Evolutionary conservation across 2,113 vertebrate species (phyloP).

Genomic region (Forbesichthys papilliferus): DNA sequence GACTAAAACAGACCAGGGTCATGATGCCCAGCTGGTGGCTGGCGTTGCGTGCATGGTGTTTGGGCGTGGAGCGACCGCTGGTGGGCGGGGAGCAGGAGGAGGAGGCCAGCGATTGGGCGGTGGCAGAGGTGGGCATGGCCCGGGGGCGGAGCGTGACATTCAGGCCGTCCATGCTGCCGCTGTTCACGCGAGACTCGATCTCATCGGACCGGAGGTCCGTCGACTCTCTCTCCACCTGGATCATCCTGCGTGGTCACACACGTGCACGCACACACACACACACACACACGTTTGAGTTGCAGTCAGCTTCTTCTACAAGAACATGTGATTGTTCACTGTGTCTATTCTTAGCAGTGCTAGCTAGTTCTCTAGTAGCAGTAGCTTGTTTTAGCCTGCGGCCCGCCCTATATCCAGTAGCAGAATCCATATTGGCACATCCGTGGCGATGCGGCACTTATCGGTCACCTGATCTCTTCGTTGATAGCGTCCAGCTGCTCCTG

Average conservation of each 20-base stretch:
- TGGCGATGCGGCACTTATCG: slow-evolving; percentile 20
- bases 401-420: slow-evolving; percentile 10
- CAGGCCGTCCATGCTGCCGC: slow-evolving; percentile 93
- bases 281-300: background rate
- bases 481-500: slow-evolving; percentile 97
- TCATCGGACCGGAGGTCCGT: slow-evolving; percentile 90
- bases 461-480: slow-evolving; percentile 95
- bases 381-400: slow-evolving; percentile 4
- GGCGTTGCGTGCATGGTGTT: slow-evolving; percentile 84
- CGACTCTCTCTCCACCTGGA: slow-evolving; percentile 95
- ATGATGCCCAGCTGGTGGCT: slow-evolving; percentile 95
- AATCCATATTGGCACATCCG: slow-evolving; percentile 12
- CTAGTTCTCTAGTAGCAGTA: background rate
- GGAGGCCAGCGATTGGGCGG: slow-evolving; percentile 90
- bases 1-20: slow-evolving; percentile 85
- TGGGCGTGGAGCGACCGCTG: slow-evolving; percentile 89
- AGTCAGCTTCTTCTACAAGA: background rate
- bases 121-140: slow-evolving; percentile 90
- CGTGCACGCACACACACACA: background rate
- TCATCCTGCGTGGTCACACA: slow-evolving; percentile 82
- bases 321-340: background rate
- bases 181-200: slow-evolving; percentile 90
- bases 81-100: slow-evolving; percentile 83
- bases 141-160: slow-evolving; percentile 88
- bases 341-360: background rate